These are phyloP conservation scores for Oedothorax gibbosus DNA, from an alignment of 1,140 invertebrate genomes.

Conservation along the genomic window DNA sequence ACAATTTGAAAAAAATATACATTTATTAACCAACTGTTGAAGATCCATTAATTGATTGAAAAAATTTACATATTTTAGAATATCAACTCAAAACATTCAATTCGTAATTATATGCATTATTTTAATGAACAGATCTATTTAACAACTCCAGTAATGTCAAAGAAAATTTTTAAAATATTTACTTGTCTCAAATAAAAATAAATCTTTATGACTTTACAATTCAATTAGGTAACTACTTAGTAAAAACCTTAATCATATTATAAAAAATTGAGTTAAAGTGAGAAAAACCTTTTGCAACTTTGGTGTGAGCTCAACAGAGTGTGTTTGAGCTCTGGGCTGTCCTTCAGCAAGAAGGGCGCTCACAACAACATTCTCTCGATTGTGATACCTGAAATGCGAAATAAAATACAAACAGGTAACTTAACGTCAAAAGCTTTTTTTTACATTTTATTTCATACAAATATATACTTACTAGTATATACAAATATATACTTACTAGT, in stretches of 20 bases:
- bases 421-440: background rate
- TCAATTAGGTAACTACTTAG: background rate
- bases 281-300: slow-evolving; percentile 59
- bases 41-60: no score
- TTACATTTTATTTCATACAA: background rate
- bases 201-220: background rate
- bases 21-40: no score
- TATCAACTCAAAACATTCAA: no score
- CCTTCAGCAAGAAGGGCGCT: slow-evolving; percentile 89
- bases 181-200: background rate
- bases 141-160: no score
- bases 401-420: background rate
- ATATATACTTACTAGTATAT: background rate
- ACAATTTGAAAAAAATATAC: no score
- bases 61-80: no score
- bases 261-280: background rate
- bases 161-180: no score
- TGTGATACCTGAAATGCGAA: slow-evolving; percentile 79
- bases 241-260: background rate
- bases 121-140: no score
- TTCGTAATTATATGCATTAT: no score
- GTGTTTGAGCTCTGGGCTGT: slow-evolving; percentile 62
- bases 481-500: background rate
- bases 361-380: slow-evolving; percentile 90
- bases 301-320: slow-evolving; percentile 57